Evolutionary conservation across 1,140 invertebrate genomes (phyloP).

Genomic region (Saccostrea cuccullata): DNA sequence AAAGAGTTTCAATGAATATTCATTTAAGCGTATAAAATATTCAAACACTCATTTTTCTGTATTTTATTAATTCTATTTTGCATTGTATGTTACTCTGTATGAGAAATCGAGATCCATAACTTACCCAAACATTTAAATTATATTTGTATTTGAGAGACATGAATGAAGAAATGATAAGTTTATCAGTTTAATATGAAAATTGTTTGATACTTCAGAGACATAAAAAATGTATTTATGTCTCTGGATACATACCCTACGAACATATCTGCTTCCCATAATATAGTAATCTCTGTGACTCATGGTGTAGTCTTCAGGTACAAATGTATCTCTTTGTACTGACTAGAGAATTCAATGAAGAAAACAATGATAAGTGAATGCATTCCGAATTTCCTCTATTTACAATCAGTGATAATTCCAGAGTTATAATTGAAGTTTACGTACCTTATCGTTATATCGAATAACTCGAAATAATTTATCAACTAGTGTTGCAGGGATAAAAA

Average conservation of each 20-base stretch:
- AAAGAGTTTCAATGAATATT: neutral
- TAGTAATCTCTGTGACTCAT: slow-evolving; percentile 26
- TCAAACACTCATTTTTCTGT: neutral
- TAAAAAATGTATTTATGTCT: no score
- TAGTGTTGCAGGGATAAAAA: neutral
- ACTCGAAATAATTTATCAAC: neutral
- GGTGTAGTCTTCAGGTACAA: neutral
- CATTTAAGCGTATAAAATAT: neutral
- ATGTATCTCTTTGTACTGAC: slow-evolving; percentile 1
- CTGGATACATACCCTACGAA: slow-evolving; percentile 14
- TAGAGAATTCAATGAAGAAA: neutral
- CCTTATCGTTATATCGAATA: slow-evolving; percentile 13
- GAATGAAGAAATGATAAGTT: no score
- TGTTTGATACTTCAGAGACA: no score
- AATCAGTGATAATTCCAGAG: neutral
- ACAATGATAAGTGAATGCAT: no score
- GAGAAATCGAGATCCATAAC: no score
- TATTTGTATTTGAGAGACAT: no score
- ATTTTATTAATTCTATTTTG: neutral
- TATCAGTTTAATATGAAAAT: neutral
- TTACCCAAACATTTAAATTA: no score
- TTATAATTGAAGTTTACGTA: neutral
- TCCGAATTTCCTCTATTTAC: slow-evolving; percentile 7
- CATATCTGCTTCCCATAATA: slow-evolving; percentile 24
- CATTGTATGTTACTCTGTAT: no score